Evolutionary conservation across 2,888 invertebrate species (phyloP).

Genomic region (Epistrophella euchroma): DNA sequence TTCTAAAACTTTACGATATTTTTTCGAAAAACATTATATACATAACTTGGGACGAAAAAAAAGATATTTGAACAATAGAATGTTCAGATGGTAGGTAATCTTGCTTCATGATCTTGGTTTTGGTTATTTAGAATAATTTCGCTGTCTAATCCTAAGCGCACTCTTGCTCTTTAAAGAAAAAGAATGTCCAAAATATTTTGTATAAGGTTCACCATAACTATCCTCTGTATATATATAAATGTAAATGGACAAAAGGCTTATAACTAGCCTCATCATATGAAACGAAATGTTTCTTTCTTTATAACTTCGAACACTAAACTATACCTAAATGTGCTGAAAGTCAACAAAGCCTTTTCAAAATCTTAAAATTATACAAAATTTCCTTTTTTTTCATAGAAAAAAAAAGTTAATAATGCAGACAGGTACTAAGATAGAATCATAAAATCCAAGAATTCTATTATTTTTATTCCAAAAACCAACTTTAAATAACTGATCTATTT

Average conservation of each 20-base stretch:
- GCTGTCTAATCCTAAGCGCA: too few relatives aligned
- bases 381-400: not conserved
- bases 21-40: too few relatives aligned
- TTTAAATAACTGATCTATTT: conserved; percentile 36
- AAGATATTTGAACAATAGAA: too few relatives aligned
- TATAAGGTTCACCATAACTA: too few relatives aligned
- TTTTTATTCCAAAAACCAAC: not conserved
- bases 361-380: not conserved
- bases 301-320: conserved; percentile 1
- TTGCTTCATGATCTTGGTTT: too few relatives aligned
- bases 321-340: not conserved
- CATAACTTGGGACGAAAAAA: too few relatives aligned
- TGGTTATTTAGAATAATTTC: too few relatives aligned
- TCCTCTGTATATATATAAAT: not conserved
- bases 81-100: too few relatives aligned
- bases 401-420: conserved; percentile 4
- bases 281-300: not conserved
- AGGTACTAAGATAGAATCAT: not conserved
- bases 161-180: too few relatives aligned
- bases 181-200: too few relatives aligned
- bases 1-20: too few relatives aligned
- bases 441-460: conserved; percentile 15
- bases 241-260: not conserved
- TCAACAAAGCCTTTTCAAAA: not conserved
- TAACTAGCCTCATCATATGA: not conserved